These are phyloP conservation scores for Calidris pygmaea DNA, from an alignment of 2,113 vertebrate genomes.

Conservation along the genomic window DNA sequence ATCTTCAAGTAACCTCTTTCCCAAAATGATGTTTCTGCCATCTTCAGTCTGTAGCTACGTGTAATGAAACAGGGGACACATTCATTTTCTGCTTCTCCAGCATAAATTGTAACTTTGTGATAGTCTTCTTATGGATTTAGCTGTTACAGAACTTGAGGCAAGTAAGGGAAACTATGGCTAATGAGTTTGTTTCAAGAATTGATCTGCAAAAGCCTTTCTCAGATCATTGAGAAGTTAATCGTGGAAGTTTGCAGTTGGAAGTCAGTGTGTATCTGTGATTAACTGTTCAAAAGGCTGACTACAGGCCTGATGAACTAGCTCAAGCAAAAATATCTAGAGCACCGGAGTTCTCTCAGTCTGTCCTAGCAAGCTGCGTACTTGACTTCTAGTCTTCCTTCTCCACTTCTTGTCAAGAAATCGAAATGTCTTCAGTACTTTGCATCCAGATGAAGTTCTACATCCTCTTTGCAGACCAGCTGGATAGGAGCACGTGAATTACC, in stretches of 20 bases:
- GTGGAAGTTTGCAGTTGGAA: neutral
- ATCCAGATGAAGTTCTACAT: neutral
- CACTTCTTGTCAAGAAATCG: neutral
- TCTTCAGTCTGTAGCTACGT: neutral
- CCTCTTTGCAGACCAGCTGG: neutral
- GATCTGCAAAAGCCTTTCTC: neutral
- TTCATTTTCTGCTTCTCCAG: neutral
- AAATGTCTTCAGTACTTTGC: neutral
- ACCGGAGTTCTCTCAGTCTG: neutral
- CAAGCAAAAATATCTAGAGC: neutral
- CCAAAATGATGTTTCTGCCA: neutral
- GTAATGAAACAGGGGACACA: rapidly evolving
- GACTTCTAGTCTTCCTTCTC: neutral
- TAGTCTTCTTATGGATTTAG: neutral
- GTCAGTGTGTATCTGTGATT: neutral
- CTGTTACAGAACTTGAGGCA: neutral
- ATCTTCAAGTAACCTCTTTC: neutral
- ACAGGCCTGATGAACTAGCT: neutral
- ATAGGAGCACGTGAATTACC: neutral
- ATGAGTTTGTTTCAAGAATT: neutral
- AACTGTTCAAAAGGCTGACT: neutral
- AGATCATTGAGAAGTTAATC: neutral
- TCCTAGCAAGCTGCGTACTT: neutral
- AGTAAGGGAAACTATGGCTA: neutral
- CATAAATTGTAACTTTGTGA: neutral